phyloP scores from a whole-genome alignment of 2,888 invertebrate genomes.

The Drosophila antonietae region DNA sequence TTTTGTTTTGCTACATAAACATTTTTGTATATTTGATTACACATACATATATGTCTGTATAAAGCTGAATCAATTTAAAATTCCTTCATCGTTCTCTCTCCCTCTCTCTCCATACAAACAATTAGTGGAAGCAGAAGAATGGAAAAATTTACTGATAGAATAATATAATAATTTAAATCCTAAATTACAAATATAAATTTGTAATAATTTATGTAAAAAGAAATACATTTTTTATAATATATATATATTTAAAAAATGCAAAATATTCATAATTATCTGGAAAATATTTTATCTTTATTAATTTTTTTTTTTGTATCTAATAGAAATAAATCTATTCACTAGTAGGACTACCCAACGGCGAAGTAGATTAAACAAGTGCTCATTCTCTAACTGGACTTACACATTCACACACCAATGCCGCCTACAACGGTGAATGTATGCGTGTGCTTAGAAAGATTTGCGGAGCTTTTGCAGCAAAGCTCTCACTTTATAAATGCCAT shows the following conservation, averaged over 20 bases:
- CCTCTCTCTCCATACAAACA: background rate
- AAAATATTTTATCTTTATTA: background rate
- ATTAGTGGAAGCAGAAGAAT: too few species aligned
- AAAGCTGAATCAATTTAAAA: too few species aligned
- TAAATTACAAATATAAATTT: too few species aligned
- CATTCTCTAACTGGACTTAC: slow-evolving; percentile 20
- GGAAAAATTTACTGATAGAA: too few species aligned
- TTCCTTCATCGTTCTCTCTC: background rate
- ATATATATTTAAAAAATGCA: too few species aligned
- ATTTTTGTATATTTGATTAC: too few species aligned
- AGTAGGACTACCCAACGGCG: background rate
- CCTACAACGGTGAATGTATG: background rate
- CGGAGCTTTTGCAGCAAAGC: slow-evolving; percentile 57
- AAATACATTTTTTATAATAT: too few species aligned
- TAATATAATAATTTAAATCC: too few species aligned
- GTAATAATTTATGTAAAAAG: too few species aligned
- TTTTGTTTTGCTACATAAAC: too few species aligned
- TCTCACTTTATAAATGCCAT: slow-evolving; percentile 37
- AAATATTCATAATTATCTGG: too few species aligned
- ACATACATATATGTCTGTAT: too few species aligned
- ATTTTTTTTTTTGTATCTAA: background rate
- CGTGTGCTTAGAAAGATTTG: background rate
- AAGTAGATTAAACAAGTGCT: background rate
- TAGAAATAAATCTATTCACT: background rate
- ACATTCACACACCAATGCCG: background rate